Conservation (phyloP, 2,888 invertebrate genomes). For the Scrobipalpa costella region DNA sequence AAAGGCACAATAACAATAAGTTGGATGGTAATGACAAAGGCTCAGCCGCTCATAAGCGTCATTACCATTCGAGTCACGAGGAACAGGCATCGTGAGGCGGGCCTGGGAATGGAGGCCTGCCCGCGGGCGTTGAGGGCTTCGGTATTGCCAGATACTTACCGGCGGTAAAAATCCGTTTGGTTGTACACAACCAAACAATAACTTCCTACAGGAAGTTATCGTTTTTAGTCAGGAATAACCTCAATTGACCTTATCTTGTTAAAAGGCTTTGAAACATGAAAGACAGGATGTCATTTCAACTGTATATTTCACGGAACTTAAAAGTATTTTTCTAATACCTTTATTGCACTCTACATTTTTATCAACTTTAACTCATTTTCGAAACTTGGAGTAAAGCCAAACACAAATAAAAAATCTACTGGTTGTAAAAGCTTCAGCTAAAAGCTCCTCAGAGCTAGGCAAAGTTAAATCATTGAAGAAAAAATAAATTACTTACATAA, state of each 20-base stretch:
- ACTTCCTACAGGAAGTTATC: too few species aligned
- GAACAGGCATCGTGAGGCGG: slow-evolving; percentile 43
- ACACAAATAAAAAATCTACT: slow-evolving; percentile 4
- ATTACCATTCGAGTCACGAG: slow-evolving; percentile 55
- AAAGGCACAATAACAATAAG: slow-evolving; percentile 26
- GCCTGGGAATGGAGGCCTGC: slow-evolving; percentile 44
- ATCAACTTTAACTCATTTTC: background rate
- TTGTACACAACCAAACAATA: too few species aligned
- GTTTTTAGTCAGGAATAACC: too few species aligned
- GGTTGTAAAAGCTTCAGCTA: background rate
- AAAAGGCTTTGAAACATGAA: background rate
- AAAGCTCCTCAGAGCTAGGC: background rate
- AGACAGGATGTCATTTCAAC: background rate
- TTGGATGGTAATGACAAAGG: slow-evolving; percentile 44
- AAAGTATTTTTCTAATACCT: background rate
- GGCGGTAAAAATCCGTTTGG: too few species aligned
- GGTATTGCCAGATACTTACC: slow-evolving; percentile 23
- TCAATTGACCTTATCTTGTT: too few species aligned
- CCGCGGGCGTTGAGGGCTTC: slow-evolving; percentile 33
- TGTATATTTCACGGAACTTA: background rate
- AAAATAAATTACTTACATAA: background rate
- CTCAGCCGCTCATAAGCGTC: slow-evolving; percentile 40
- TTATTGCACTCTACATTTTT: background rate
- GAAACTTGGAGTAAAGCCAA: background rate
- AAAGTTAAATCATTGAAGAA: background rate